phyloP scores from a whole-genome alignment of 53 echinoderm and acorn worm species.

The Temnopleurus reevesii region DNA sequence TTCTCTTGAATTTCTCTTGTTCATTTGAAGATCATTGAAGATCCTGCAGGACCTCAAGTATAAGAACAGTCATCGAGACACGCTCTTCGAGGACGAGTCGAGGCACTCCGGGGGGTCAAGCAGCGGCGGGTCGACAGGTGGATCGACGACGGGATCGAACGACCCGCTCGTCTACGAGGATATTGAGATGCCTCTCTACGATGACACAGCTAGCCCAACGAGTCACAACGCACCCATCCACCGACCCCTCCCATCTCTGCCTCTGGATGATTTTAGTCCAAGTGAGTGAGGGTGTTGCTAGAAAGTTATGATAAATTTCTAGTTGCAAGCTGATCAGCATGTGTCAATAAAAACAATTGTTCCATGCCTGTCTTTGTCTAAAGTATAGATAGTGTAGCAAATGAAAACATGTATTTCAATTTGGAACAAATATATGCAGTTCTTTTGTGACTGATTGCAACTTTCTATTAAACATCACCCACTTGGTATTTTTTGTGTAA shows the following conservation, averaged over 20 bases:
- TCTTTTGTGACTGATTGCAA: no score
- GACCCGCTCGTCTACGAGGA: conserved; percentile 78
- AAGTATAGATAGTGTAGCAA: no score
- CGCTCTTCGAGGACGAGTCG: conserved; percentile 42
- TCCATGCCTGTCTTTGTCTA: no score
- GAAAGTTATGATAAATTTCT: no score
- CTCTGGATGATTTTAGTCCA: conserved; percentile 4
- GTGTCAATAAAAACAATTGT: no score
- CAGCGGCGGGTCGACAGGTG: conserved; percentile 29
- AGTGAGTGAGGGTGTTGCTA: no score
- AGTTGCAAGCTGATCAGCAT: no score
- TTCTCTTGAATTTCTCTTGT: background rate
- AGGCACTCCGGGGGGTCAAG: conserved; percentile 41
- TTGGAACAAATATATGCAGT: no score
- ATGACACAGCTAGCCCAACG: conserved; percentile 53
- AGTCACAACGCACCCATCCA: background rate
- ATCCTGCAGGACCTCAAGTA: conserved; percentile 76
- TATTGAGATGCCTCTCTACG: conserved; percentile 74
- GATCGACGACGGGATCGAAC: background rate
- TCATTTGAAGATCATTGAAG: conserved; percentile 59
- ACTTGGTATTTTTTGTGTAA: no score
- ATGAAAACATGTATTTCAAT: no score
- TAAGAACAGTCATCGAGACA: conserved; percentile 54
- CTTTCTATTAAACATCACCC: no score
- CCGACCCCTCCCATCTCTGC: conserved; percentile 47